Base-by-base conservation (phyloP, 2,888 invertebrate species). In the Cetonia aurata region DNA sequence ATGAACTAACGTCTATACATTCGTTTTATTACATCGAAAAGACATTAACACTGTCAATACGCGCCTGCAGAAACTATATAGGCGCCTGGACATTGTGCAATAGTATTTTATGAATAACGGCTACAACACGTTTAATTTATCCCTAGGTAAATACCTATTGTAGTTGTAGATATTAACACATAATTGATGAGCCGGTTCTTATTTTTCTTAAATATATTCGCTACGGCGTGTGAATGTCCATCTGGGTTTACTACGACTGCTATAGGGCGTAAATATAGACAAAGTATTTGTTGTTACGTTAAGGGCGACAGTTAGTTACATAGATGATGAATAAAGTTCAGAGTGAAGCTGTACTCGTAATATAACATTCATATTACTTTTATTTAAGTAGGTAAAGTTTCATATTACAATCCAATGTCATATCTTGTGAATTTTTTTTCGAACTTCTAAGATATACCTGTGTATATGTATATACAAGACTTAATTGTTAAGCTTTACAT, bases 1-100 rank as follows among this genome's bases (percentile, higher is more conserved):
- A 67, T 57, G 13, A 57, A 67, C 57, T 57, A 67, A 55, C 56
- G 55, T 56, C 19, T 67, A 67, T 46, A 57, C 50, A 65, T 65
- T 65, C 62, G 50, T 65, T 65, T 50, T 65, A 65, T 25, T 50
- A 37, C 37, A 37, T 52, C n/a, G 46, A 60, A 25, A 60, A 3
- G 48, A 12, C 31, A 46, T 37, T 25, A 60, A 60, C 46, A 25
- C 15, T 31, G 60, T 60, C 25, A 6, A 46, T 59, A 59, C 44
- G 59, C 46, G 59, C 59, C 6, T 44, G 12, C n/a, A 12, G 44
- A 48, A 60, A 52, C n/a, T 60, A 31, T n/a, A n/a, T 33, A n/a
- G 15, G 46, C 60, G 41, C 55, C 1, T 50, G 19, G 19, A 8
- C 10, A 50, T 15, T 9, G 9, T 50, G 19, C 9, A 50, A 19